phyloP scores from a whole-genome alignment of 2,113 vertebrate species.

The Suricata suricatta region DNA sequence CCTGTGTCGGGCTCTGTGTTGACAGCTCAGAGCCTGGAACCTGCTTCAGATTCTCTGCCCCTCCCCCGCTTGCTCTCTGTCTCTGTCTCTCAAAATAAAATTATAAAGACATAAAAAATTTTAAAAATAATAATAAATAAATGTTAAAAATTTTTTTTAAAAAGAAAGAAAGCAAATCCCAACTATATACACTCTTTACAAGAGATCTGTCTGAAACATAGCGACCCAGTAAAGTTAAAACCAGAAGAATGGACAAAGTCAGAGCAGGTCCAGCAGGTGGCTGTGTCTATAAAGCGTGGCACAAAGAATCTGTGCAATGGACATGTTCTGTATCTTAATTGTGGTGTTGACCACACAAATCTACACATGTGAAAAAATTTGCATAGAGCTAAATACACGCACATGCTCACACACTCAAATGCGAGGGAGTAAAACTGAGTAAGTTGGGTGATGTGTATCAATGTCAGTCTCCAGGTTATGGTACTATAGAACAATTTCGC shows the following conservation, averaged over 20 bases:
- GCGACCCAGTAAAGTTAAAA: neutral
- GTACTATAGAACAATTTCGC: neutral
- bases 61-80: too few relatives aligned
- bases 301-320: too few relatives aligned
- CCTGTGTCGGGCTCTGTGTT: too few relatives aligned
- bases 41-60: too few relatives aligned
- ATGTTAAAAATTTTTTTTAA: too few relatives aligned
- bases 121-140: too few relatives aligned
- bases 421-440: neutral
- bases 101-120: too few relatives aligned
- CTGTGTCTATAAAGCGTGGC: neutral
- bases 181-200: neutral
- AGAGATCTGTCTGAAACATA: neutral
- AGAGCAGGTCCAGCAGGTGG: neutral
- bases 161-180: neutral
- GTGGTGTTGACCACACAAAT: too few relatives aligned
- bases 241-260: neutral
- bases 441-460: neutral
- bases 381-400: neutral
- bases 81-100: too few relatives aligned
- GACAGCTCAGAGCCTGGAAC: too few relatives aligned
- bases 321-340: neutral
- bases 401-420: neutral
- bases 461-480: neutral
- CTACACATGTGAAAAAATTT: neutral